A percentile compares a stretch with the other conserved stretches of the same genome.
Evolutionary conservation across 2,113 vertebrate species (phyloP).

Genomic region (Stigmatopora nigra): DNA sequence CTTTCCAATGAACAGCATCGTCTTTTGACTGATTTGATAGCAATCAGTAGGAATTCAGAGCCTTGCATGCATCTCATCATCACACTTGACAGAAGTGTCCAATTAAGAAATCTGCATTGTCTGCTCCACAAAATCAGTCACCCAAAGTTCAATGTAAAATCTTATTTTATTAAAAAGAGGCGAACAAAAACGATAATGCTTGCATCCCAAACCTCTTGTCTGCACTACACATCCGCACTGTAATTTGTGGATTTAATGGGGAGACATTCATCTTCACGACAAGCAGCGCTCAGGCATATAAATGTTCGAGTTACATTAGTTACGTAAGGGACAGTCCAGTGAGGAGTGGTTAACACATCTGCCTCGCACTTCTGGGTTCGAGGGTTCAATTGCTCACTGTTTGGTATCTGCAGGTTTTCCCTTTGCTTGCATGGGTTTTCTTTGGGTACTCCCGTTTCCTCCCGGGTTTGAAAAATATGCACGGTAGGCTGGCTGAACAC

Average conservation of each 20-base stretch:
- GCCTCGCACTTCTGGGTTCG: too few species aligned
- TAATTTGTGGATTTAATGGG: slow-evolving; percentile 4
- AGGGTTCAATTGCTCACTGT: too few species aligned
- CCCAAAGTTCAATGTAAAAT: slow-evolving; percentile 7
- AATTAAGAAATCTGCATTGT: neutral
- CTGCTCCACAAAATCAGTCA: slow-evolving; percentile 6
- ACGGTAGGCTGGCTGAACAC: too few species aligned
- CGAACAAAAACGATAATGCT: neutral
- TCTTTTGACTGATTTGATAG: neutral
- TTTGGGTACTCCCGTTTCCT: too few species aligned
- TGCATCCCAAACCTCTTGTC: neutral
- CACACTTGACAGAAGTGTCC: neutral
- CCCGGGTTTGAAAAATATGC: too few species aligned
- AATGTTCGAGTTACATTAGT: neutral
- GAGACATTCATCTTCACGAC: neutral
- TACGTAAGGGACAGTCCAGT: neutral
- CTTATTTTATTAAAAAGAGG: neutral
- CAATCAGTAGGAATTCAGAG: neutral
- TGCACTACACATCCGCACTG: neutral
- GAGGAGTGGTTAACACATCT: too few species aligned
- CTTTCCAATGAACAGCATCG: neutral
- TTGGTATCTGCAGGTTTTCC: too few species aligned
- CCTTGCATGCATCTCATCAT: neutral
- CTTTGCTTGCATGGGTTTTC: too few species aligned
- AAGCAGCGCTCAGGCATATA: neutral